Conservation (phyloP, 1,140 invertebrate genomes). For the Lasioglossum albipes region DNA sequence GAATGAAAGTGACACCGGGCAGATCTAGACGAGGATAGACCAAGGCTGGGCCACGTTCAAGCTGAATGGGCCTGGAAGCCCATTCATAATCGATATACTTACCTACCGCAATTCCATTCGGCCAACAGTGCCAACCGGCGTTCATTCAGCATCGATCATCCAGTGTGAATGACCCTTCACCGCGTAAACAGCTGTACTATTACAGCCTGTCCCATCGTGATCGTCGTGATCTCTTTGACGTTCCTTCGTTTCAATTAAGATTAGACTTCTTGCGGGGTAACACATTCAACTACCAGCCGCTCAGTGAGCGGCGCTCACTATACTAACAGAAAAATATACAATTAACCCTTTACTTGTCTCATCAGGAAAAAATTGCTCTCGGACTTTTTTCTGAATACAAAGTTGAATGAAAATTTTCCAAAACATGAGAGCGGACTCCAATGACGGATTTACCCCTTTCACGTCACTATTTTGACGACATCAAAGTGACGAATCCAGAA, state of each 20-base stretch:
- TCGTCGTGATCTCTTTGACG: too few relatives aligned
- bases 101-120: conserved; percentile 55
- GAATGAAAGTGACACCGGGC: conserved; percentile 68
- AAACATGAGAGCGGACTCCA: too few relatives aligned
- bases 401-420: too few relatives aligned
- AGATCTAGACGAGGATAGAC: conserved; percentile 62
- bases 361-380: too few relatives aligned
- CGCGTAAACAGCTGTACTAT: conserved; percentile 1
- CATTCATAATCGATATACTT: conserved; percentile 74
- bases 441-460: too few relatives aligned
- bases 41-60: conserved; percentile 71
- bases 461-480: too few relatives aligned
- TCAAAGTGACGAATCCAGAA: too few relatives aligned
- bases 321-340: too few relatives aligned
- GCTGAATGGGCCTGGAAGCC: conserved; percentile 69
- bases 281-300: too few relatives aligned
- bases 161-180: conserved; percentile 41
- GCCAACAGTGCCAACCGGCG: conserved; percentile 49
- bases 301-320: too few relatives aligned
- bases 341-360: too few relatives aligned
- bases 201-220: background rate
- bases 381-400: too few relatives aligned
- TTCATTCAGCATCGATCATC: conserved; percentile 46
- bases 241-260: background rate
- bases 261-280: background rate